phyloP scores from a whole-genome alignment of 2,888 invertebrate species.

The Elmis aenea region DNA sequence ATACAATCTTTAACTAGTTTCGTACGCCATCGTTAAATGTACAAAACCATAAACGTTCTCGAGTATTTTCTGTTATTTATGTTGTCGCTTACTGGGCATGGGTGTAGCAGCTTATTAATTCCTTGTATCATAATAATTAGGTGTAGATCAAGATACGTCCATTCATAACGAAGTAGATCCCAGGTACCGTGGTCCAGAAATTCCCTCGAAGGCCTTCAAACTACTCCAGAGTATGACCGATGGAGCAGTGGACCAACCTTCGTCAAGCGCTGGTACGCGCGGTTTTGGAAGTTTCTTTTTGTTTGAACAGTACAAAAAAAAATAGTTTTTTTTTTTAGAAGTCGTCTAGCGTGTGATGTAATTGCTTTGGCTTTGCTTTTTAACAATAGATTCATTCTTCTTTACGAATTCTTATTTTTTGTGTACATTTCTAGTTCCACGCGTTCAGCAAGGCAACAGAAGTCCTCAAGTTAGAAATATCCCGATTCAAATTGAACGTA shows the following conservation, averaged over 20 bases:
- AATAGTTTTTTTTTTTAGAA: too few species aligned
- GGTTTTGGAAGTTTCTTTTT: neutral
- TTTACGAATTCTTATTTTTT: too few species aligned
- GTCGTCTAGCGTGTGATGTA: too few species aligned
- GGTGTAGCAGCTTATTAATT: neutral
- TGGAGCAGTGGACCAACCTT: conserved; percentile 39
- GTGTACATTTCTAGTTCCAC: conserved; percentile 20
- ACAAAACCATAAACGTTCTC: too few species aligned
- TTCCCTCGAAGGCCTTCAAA: conserved; percentile 65
- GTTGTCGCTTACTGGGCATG: neutral
- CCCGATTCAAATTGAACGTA: conserved; percentile 63
- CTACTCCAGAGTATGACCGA: conserved; percentile 63
- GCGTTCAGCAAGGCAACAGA: conserved; percentile 8
- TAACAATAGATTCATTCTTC: too few species aligned
- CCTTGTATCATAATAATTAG: conserved; percentile 16
- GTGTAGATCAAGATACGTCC: conserved; percentile 52
- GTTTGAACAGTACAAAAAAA: too few species aligned
- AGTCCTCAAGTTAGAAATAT: conserved; percentile 49
- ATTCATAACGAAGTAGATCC: conserved; percentile 57
- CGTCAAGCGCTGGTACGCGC: conserved; percentile 34
- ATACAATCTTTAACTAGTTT: neutral
- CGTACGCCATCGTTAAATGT: neutral
- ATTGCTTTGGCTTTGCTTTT: too few species aligned
- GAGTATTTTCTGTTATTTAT: too few species aligned
- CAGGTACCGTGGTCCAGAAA: conserved; percentile 57